Percentiles rank a stretch among this genome's conserved stretches.
phyloP scores from a whole-genome alignment of 2,797 vertebrate genomes.

The Enteromius viviparus region DNA sequence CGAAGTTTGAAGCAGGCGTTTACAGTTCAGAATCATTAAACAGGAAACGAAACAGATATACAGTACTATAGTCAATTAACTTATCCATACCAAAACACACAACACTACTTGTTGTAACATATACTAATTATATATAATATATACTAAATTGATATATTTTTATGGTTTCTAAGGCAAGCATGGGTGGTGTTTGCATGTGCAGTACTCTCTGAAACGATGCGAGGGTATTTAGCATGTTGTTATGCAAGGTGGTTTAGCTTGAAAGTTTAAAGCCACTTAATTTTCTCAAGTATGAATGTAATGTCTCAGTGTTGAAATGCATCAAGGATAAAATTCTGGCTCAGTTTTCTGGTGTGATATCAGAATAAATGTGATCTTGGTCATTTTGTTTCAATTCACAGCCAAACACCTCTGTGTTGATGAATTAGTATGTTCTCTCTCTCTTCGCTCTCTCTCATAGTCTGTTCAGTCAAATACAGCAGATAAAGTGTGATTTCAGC shows the following conservation, averaged over 20 bases:
- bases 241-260: neutral
- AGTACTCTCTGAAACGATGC: neutral
- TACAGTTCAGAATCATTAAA: neutral
- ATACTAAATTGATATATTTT: neutral
- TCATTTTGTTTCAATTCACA: neutral
- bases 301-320: neutral
- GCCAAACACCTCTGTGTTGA: neutral
- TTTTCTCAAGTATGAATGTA: neutral
- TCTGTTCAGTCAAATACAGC: neutral
- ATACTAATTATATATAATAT: no score
- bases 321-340: neutral
- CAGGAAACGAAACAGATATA: neutral
- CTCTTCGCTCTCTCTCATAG: neutral
- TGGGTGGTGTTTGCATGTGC: neutral
- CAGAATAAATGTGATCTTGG: neutral
- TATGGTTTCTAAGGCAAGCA: neutral
- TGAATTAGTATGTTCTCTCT: neutral
- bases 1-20: neutral
- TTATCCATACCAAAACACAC: no score
- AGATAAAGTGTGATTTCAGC: slow-evolving; percentile 42
- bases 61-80: neutral
- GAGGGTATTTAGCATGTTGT: neutral
- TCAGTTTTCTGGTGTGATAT: neutral
- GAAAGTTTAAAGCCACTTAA: neutral
- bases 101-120: no score